These are phyloP conservation scores for Engraulis encrasicolus DNA, from an alignment of 2,113 vertebrate species.

Conservation along the genomic window DNA sequence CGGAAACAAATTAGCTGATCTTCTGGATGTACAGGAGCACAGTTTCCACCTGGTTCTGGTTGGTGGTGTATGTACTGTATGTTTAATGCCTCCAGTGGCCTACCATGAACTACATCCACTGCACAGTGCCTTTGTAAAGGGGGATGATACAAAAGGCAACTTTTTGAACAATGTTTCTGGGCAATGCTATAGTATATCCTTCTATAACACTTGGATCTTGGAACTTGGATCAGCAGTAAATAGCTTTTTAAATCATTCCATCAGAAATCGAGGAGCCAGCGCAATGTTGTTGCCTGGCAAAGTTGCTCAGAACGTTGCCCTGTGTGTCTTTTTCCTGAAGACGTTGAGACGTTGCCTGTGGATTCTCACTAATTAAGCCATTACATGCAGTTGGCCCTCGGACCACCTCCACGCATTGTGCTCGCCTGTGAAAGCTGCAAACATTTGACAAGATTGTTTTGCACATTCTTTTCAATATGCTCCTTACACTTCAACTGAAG, in stretches of 20 bases:
- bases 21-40: constrained; percentile 81
- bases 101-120: background rate
- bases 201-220: no score
- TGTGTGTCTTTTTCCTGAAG: background rate
- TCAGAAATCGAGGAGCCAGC: no score
- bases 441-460: background rate
- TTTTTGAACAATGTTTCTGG: no score
- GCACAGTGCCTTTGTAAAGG: no score
- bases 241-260: no score
- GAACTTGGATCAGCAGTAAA: no score
- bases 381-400: background rate
- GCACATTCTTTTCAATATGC: background rate
- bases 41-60: constrained; percentile 85
- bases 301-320: no score
- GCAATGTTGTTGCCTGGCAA: no score
- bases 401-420: background rate
- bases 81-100: background rate
- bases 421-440: background rate
- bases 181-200: no score
- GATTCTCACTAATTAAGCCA: background rate
- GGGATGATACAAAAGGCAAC: no score
- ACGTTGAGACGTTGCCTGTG: background rate
- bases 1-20: constrained; percentile 90
- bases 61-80: background rate
- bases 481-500: background rate